Evolutionary conservation across 2,797 vertebrate species (phyloP), one percentile per base, ranked within the genome.

Genomic region (Propithecus perrieri): DNA sequence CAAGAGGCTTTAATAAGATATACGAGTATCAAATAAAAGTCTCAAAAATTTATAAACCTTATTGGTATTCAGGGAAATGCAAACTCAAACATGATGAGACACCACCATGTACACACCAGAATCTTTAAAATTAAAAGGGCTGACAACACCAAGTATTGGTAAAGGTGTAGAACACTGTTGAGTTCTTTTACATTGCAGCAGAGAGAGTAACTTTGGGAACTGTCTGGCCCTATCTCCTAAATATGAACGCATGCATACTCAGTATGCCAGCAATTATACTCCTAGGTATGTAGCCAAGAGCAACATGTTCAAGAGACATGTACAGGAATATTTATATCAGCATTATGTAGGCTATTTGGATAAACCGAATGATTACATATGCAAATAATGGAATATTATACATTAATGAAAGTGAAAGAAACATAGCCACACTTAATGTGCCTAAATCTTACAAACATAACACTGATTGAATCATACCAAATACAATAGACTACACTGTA

Each of bases 301-400:
- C 8, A 84, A 46, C 26, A 28, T 22, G 5, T 46, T 24, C 9
- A 87, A 50, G 9, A 84, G 24, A 38, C 2, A 11, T 4, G 22
- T n/a, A 63, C 4, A 41, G 30, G 2, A 78, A 13, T 89, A 59
- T 59, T 41, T 41, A 71, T 18, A 79, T 3, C 38, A 50, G 17
- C 5, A 5, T 28, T 57, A 38, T 74, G 2, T 75, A 84, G 50
- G 30, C 15, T 24, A 74, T 61, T 86, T 83, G 35, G 5, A 18
- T 53, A 86, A 61, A 81, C 69, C 33, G 0, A 72, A 61, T 72
- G n/a, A 11, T 33, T 24, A 75, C 38, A 53, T 11, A 35, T 84
- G 20, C 14, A 91, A 90, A 94, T 69, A 59, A 91, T 84, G 17
- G 33, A 61, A 46, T 89, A 55, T 0, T 55, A 2, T 55, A n/a